Evolutionary conservation across 2,113 vertebrate genomes (phyloP).

Genomic region (Xenotilapia caudafasciata): DNA sequence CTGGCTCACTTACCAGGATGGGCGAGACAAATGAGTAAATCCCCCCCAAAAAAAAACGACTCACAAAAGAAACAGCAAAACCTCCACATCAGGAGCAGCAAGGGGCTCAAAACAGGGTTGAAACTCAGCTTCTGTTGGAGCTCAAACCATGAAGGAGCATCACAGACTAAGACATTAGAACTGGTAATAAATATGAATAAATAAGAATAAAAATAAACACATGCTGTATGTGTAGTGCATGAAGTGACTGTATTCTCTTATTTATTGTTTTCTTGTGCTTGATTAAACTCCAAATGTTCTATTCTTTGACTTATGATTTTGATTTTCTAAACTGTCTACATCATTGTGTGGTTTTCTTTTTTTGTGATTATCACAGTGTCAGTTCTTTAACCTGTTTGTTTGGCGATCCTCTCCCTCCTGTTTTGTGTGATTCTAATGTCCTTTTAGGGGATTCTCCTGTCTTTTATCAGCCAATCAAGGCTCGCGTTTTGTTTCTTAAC

Average conservation of each 20-base stretch:
- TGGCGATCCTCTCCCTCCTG: accelerated
- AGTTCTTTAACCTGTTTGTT: neutral
- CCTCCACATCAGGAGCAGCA: neutral
- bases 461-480: neutral
- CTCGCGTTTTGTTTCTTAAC: neutral
- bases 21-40: neutral
- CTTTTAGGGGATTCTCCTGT: neutral
- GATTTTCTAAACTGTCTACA: neutral
- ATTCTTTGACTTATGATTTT: neutral
- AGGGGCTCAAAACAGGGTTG: neutral
- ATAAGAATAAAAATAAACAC: neutral
- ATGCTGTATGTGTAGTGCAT: neutral
- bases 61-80: neutral
- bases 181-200: neutral
- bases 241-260: neutral
- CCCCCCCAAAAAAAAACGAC: accelerated
- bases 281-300: neutral
- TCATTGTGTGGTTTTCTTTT: neutral
- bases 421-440: neutral
- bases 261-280: neutral
- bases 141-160: neutral
- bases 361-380: neutral
- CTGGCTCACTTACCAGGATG: neutral
- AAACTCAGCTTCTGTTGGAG: neutral
- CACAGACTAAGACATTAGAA: neutral